These are phyloP conservation scores for Drosophila testacea DNA, from an alignment of 2,888 invertebrate species.

Conservation along the genomic window DNA sequence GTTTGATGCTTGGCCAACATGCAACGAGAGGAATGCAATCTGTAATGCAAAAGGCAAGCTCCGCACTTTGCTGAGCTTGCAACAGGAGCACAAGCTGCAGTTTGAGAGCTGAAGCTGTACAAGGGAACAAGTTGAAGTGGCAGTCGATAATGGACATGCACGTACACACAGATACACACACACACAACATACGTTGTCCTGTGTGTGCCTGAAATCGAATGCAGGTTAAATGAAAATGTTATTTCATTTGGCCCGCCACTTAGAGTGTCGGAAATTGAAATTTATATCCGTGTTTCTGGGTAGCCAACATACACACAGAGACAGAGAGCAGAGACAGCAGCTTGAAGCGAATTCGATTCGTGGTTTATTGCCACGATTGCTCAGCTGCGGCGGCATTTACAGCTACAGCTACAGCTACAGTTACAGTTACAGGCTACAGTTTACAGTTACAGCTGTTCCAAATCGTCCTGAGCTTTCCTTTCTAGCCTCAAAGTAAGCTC, in stretches of 20 bases:
- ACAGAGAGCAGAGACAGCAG: constrained; percentile 26
- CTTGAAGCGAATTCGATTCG: constrained; percentile 70
- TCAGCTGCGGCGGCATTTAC: constrained; percentile 60
- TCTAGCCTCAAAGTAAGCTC: constrained; percentile 4
- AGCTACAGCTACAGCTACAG: constrained; percentile 30
- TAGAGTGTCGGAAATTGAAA: constrained; percentile 82
- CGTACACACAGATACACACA: constrained; percentile 37
- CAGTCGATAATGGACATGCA: constrained; percentile 67
- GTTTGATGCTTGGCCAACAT: constrained; percentile 65
- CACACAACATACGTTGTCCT: constrained; percentile 2
- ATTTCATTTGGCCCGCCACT: constrained; percentile 80
- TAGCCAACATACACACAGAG: constrained; percentile 22
- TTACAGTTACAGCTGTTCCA: constrained; percentile 49
- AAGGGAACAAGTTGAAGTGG: constrained; percentile 16
- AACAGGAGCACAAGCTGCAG: constrained; percentile 17
- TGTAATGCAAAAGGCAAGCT: constrained; percentile 77
- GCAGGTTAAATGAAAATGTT: constrained; percentile 81
- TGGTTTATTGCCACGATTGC: constrained; percentile 78
- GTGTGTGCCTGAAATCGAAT: constrained; percentile 70
- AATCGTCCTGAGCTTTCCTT: constrained; percentile 25
- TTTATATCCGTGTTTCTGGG: constrained; percentile 81
- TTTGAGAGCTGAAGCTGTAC: not conserved
- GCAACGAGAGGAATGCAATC: constrained; percentile 75
- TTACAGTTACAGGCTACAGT: constrained; percentile 33
- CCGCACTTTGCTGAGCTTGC: constrained; percentile 66